These are phyloP conservation scores for Cephus pygmeus DNA, from an alignment of 2,888 invertebrate genomes.

Conservation along the genomic window DNA sequence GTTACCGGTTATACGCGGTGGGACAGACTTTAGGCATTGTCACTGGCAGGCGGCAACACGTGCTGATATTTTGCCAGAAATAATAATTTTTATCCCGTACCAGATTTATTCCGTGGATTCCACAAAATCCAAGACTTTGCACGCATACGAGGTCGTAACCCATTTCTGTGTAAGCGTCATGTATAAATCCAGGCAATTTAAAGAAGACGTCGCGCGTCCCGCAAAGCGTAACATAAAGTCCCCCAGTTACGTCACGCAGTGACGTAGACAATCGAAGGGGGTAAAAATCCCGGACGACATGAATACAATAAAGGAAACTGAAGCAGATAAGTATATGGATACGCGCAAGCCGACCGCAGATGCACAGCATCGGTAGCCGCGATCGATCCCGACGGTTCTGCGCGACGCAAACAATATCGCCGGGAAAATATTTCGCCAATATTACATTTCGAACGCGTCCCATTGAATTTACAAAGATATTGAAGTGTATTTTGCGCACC, in stretches of 20 bases:
- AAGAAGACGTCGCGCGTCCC: neutral
- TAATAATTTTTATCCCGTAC: neutral
- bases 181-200: neutral
- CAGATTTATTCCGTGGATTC: neutral
- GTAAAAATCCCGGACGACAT: neutral
- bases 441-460: slow-evolving; percentile 46
- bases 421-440: slow-evolving; percentile 36
- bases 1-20: neutral
- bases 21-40: neutral
- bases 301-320: neutral
- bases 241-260: neutral
- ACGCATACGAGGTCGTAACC: neutral
- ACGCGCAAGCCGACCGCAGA: neutral
- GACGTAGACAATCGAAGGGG: neutral
- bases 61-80: neutral
- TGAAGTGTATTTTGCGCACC: slow-evolving; percentile 29
- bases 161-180: neutral
- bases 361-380: neutral
- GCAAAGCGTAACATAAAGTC: neutral
- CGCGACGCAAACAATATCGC: slow-evolving; percentile 41
- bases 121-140: neutral
- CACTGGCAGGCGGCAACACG: neutral
- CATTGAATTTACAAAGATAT: slow-evolving; percentile 57
- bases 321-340: neutral
- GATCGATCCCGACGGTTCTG: neutral